Evolutionary conservation across 2,113 vertebrate genomes (phyloP), one percentile per base, ranked within the genome.

Genomic region (Crotalus viridis): DNA sequence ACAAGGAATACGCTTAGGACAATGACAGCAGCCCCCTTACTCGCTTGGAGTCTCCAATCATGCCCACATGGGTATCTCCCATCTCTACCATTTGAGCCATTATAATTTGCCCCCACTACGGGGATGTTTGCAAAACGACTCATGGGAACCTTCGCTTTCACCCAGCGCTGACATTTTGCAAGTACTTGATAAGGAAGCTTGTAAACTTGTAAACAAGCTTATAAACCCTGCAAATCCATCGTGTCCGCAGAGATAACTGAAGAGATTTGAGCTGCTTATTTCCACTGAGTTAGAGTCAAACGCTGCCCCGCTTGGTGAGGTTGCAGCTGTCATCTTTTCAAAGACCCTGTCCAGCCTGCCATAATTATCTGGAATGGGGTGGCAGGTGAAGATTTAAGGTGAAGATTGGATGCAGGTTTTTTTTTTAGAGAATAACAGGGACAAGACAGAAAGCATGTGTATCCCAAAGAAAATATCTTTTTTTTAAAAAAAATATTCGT

Each of bases 151-250:
- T 74, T 19, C 4, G 3, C 39, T 10, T 46, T 90, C n/a, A 52
- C 0, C 1, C 2, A 0, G n/a, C 0, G 2, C 10, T 52, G 59
- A 90, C 15, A 28, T 87, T 48, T 33, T 24, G 6, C 39, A 89
- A 55, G 89, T 90, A 57, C 93, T 85, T 64, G 91, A 19, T 21
- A 10, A 69, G 74, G 74, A 90, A 93, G 51, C 10, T 88, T 88
- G 39, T 5, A 91, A 51, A 93, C 74, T 81, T 43, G 74, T 22
- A 22, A 81, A 81, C 74, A 81, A 21, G 74, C 33, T 33, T 10
- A 81, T 81, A 92, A 9, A 5, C 24, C 64, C 17, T 86, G 6
- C 0, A 15, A 69, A 92, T 90, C 92, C 46, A 0, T 24, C 56
- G n/a, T 39, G 46, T 43, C 22, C 0, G 2, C 22, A 5, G 43